phyloP scores from a whole-genome alignment of 2,888 invertebrate genomes.

The Bombylius discolor region DNA sequence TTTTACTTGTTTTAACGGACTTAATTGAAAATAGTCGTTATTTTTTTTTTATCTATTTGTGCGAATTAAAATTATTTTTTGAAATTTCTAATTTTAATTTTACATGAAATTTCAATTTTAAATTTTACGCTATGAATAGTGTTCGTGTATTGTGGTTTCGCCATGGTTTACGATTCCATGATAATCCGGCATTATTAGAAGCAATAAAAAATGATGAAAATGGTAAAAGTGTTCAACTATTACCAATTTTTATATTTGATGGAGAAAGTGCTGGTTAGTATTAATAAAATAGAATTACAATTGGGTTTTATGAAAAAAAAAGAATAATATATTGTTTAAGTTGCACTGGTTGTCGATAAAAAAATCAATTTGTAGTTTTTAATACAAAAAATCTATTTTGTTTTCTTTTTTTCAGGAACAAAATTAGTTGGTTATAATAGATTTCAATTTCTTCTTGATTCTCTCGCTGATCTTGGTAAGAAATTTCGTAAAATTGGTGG shows the following conservation, averaged over 20 bases:
- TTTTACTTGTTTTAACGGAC: too few relatives aligned
- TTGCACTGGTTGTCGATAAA: too few relatives aligned
- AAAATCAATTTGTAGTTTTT: too few relatives aligned
- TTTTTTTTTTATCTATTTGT: too few relatives aligned
- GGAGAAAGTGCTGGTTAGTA: constrained; percentile 55
- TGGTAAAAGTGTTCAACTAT: constrained; percentile 33
- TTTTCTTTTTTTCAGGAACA: constrained; percentile 39
- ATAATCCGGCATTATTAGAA: constrained; percentile 51
- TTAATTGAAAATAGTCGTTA: too few relatives aligned
- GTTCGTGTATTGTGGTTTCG: constrained; percentile 55
- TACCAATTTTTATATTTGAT: constrained; percentile 59
- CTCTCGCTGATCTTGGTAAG: constrained; percentile 48
- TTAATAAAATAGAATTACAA: background rate
- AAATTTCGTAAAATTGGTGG: constrained; percentile 46
- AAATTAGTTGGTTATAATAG: constrained; percentile 52
- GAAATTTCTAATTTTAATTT: too few relatives aligned
- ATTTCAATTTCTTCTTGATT: constrained; percentile 54
- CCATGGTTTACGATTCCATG: constrained; percentile 55
- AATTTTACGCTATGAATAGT: constrained; percentile 4
- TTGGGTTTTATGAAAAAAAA: too few relatives aligned
- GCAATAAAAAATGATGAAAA: constrained; percentile 35
- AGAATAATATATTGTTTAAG: too few relatives aligned
- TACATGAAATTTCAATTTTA: too few relatives aligned
- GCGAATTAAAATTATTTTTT: too few relatives aligned
- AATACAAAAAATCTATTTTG: too few relatives aligned